These are phyloP conservation scores for Radopholus similis DNA, from an alignment of 1,140 invertebrate species.

Conservation along the genomic window DNA sequence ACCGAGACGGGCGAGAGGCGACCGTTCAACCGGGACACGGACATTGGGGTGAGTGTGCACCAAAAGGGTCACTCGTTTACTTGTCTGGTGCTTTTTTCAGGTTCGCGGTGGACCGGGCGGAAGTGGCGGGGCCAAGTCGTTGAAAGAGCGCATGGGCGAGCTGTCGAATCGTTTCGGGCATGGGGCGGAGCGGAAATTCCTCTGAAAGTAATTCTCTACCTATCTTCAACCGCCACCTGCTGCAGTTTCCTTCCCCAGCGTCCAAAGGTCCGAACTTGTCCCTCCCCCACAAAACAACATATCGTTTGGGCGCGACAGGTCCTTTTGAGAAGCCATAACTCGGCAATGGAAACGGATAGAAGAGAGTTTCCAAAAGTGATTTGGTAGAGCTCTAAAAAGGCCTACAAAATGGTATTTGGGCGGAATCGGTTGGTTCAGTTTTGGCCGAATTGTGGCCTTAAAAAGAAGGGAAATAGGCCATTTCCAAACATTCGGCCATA, in stretches of 20 bases:
- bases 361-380: neutral
- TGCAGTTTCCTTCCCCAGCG: neutral
- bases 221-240: neutral
- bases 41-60: conserved; percentile 24
- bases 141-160: conserved; percentile 13
- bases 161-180: conserved; percentile 14
- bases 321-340: too few relatives aligned
- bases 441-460: too few relatives aligned
- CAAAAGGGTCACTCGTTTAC: neutral
- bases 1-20: neutral
- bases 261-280: neutral
- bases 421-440: too few relatives aligned
- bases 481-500: too few relatives aligned
- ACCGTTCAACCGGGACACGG: conserved; percentile 34
- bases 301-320: too few relatives aligned
- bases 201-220: neutral
- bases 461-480: too few relatives aligned
- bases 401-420: too few relatives aligned
- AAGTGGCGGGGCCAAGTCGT: neutral
- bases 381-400: too few relatives aligned
- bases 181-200: conserved; percentile 2
- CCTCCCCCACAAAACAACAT: neutral
- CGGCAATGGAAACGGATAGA: neutral
- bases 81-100: neutral
- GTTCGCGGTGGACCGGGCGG: neutral